Base-by-base conservation (phyloP, 2,797 vertebrate species). In the Percopsis omiscomaycus region DNA sequence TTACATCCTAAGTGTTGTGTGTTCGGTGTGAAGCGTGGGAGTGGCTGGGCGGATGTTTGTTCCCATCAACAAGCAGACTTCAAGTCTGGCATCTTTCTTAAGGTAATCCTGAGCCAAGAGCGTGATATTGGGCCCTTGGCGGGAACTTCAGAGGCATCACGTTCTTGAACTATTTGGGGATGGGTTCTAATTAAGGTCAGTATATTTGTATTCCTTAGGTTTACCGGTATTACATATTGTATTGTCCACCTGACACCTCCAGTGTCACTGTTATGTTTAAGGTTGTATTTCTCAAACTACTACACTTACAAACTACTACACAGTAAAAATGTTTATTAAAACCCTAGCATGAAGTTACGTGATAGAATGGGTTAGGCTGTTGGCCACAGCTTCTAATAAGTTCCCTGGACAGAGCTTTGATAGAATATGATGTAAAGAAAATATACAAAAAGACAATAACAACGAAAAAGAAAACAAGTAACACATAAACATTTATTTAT, bases 1-100 rank as follows among this genome's bases (percentile, higher is more conserved):
- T 88, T 84, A 88, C 84, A 84, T 84, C 85, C 66, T 71, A 64
- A 71, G 77, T 80, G 82, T 78, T 86, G 74, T 85, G 77, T 73
- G 66, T 81, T 82, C 80, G 77, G 84, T 89, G 87, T 84, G 82
- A 87, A 74, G 77, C 66, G 80, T 81, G 67, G 82, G 81, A 83
- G 79, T 83, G 80, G 74, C 75, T 55, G 70, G 79, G 71, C 62
- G 72, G 82, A 88, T 85, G 83, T 88, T 84, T 88, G 80, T 82
- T 83, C 75, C 69, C 68, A 58, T 79, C 80, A 68, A 73, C 82
- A 82, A 73, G 74, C 84, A 87, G 81, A 78, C 77, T 71, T 78
- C 58, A 78, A 81, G 77, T 72, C 78, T 80, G 72, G 74, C 68
- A 79, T 86, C 67, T 71, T 81, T 76, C 54, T 78, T 60, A 47